Conservation (phyloP, 2,113 vertebrate genomes). For the Phrynosoma blainvillii region DNA sequence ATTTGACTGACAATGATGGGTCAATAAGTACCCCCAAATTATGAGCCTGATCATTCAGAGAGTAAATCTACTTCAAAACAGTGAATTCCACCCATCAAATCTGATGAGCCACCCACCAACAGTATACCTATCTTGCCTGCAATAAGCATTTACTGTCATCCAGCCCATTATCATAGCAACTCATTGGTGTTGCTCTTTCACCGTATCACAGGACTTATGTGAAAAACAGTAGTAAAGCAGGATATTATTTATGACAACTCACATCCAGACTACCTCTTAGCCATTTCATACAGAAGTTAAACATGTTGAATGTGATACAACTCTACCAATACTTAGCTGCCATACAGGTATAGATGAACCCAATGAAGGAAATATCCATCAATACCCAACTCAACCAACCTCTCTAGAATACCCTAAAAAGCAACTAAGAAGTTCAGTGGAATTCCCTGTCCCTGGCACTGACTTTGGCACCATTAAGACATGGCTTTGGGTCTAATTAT, state of each 20-base stretch:
- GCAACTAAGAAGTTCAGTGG: too few species aligned
- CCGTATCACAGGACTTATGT: not conserved
- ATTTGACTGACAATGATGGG: not conserved
- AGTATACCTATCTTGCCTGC: not conserved
- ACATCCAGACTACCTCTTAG: too few species aligned
- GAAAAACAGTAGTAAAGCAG: not conserved
- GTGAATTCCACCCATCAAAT: not conserved
- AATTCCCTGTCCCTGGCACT: too few species aligned
- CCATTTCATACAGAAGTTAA: too few species aligned
- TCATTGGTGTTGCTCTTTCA: not conserved
- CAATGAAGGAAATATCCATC: too few species aligned
- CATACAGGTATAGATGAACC: too few species aligned
- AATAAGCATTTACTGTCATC: not conserved
- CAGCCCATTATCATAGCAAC: not conserved
- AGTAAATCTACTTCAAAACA: not conserved
- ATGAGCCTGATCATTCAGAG: not conserved
- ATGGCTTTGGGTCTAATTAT: too few species aligned
- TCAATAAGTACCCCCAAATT: not conserved
- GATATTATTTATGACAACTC: not conserved
- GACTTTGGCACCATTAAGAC: too few species aligned
- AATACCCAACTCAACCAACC: too few species aligned
- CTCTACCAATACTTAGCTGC: too few species aligned
- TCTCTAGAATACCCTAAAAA: too few species aligned
- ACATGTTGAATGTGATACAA: too few species aligned
- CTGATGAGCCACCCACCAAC: not conserved